A percentile compares a stretch with the other conserved stretches of the same genome.
These are phyloP conservation scores for Dromococcyx pavoninus DNA, from an alignment of 2,797 vertebrate species.

Conservation along the genomic window DNA sequence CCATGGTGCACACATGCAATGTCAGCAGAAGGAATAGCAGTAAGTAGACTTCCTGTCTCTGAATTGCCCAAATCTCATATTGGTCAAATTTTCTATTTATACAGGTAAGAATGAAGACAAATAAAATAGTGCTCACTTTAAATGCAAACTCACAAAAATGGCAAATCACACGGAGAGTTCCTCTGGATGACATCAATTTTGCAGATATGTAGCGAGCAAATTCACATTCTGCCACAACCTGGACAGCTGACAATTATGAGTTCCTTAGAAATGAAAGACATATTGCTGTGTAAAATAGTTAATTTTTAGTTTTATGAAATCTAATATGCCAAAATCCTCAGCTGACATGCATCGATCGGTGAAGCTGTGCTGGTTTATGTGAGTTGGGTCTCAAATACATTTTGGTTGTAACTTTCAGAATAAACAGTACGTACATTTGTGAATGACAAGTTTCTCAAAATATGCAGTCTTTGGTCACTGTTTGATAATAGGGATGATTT, in stretches of 20 bases:
- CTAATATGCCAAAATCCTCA: neutral
- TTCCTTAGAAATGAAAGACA: neutral
- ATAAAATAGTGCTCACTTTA: neutral
- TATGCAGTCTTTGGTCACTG: neutral
- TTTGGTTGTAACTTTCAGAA: neutral
- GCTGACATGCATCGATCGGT: neutral
- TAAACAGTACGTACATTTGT: neutral
- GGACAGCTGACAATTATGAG: neutral
- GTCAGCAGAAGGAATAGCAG: neutral
- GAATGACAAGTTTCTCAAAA: neutral
- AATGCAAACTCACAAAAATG: neutral
- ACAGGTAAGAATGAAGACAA: neutral
- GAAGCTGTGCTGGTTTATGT: neutral
- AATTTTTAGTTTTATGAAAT: neutral
- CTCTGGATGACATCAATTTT: neutral
- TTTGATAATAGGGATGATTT: neutral
- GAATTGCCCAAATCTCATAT: neutral
- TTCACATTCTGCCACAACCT: neutral
- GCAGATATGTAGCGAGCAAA: neutral
- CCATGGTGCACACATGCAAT: neutral
- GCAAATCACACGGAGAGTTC: neutral
- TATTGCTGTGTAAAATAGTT: neutral
- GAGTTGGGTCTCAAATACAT: neutral
- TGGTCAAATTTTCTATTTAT: neutral
- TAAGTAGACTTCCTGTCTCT: neutral